Evolutionary conservation across 2,888 invertebrate genomes (phyloP), one percentile per base, ranked within the genome.

Genomic region (Mythimna vitellina): DNA sequence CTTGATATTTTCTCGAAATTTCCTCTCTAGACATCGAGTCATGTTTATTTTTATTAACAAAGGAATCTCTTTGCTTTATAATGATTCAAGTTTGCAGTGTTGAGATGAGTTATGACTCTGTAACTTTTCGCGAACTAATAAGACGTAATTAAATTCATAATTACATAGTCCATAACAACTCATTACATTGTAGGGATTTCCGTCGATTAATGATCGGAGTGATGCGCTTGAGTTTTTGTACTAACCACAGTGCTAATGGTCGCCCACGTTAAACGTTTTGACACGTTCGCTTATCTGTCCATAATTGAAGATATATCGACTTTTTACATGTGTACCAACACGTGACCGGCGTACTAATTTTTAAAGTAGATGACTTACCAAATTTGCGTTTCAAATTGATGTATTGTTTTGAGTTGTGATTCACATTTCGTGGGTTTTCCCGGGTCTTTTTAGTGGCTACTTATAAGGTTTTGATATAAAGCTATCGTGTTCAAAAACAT

Each of bases 171-270:
- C 66, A 76, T 73, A 72, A 82, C 64, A 75, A 74, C 65, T 35
- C 66, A 76, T 69, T 67, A 68, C 49, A 60, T 51, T 56, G 51
- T 62, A 53, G 87, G 91, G 89, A 78, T 87, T 89, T 84, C 90
- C 88, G 72, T 67, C 82, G 74, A 84, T 85, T 73, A 81, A 79
- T 89, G 88, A 89, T 87, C 86, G 89, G 87, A 89, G 81, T 12
- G 49, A 60, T 56, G 70, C 80, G 82, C 81, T 64, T 78, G 70
- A 70, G 74, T 86, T 83, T 87, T 81, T 82, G 60, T 76, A 22
- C 17, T n/a, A 68, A 77, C 73, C 68, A 63, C 73, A 71, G 53
- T 58, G 25, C 35, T 78, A 86, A 86, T 81, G 61, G 73, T 53
- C 61, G 57, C 56, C 25, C 38, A 80, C 46, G 67, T 76, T 81